Conservation (phyloP, 2,113 vertebrate genomes). For the Vidua chalybeata region DNA sequence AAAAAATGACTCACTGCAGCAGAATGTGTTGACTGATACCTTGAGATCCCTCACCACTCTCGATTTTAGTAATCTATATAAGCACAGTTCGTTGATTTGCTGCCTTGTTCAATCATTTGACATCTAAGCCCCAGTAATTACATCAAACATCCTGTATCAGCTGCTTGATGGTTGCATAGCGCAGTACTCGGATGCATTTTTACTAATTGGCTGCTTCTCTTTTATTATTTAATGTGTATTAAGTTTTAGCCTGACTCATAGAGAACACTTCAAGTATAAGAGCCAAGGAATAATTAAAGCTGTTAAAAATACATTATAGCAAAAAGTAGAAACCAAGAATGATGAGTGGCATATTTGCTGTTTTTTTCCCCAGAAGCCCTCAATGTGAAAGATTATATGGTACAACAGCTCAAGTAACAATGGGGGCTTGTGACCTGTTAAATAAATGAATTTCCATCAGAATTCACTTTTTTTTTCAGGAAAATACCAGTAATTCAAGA, state of each 20-base stretch:
- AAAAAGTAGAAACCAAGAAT: neutral
- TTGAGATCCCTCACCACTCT: neutral
- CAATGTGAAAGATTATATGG: neutral
- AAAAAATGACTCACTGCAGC: constrained; percentile 36
- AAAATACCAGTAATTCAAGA: neutral
- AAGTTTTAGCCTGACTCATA: constrained; percentile 33
- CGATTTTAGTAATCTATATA: neutral
- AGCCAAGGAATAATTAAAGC: constrained; percentile 26
- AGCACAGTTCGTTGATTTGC: constrained; percentile 1
- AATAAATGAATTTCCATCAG: neutral
- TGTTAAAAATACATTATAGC: constrained; percentile 10
- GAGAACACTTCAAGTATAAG: neutral
- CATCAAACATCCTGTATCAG: neutral
- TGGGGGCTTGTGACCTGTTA: neutral
- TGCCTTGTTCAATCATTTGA: constrained; percentile 42
- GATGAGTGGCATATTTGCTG: neutral
- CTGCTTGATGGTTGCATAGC: neutral
- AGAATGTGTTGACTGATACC: constrained; percentile 11
- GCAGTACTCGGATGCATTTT: neutral
- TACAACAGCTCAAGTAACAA: neutral
- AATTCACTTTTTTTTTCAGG: neutral
- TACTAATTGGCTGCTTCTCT: constrained; percentile 4
- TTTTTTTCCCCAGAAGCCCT: neutral
- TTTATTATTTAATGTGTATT: neutral
- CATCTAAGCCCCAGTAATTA: constrained; percentile 24